Conservation (phyloP, 2,113 vertebrate species). For the Hassar affinis region DNA sequence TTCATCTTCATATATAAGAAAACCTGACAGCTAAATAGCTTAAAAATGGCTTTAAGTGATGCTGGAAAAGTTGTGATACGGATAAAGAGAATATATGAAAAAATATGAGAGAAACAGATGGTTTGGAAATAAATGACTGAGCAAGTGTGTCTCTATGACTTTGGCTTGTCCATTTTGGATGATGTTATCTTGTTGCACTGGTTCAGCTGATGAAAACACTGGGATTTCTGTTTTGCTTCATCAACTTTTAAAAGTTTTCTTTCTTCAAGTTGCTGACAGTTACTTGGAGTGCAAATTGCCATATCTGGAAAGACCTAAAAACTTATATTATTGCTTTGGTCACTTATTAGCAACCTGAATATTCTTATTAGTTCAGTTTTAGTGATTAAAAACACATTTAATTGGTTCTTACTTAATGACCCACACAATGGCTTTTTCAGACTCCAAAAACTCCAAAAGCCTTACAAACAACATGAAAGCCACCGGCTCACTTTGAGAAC, state of each 20-base stretch:
- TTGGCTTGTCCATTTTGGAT: neutral
- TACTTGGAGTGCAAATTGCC: neutral
- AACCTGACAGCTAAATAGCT: neutral
- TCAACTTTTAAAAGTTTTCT: neutral
- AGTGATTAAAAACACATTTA: slow-evolving; percentile 11
- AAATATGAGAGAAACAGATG: neutral
- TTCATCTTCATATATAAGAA: neutral
- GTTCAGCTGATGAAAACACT: neutral
- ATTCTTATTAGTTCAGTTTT: neutral
- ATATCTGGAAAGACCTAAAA: neutral
- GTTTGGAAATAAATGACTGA: neutral
- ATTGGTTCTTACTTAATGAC: slow-evolving; percentile 4
- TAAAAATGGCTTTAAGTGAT: too few species aligned
- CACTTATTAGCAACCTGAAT: neutral
- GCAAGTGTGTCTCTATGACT: neutral
- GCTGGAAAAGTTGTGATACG: neutral
- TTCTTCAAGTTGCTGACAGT: too few species aligned
- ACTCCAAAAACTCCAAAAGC: neutral
- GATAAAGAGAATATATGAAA: neutral
- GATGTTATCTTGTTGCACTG: neutral
- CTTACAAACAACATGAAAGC: slow-evolving; percentile 39
- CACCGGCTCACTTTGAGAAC: slow-evolving; percentile 34
- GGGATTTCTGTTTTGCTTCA: neutral
- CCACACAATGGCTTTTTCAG: neutral
- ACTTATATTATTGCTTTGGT: neutral